Evolutionary conservation across 2,797 vertebrate species (phyloP).

Genomic region (Euthynnus affinis): DNA sequence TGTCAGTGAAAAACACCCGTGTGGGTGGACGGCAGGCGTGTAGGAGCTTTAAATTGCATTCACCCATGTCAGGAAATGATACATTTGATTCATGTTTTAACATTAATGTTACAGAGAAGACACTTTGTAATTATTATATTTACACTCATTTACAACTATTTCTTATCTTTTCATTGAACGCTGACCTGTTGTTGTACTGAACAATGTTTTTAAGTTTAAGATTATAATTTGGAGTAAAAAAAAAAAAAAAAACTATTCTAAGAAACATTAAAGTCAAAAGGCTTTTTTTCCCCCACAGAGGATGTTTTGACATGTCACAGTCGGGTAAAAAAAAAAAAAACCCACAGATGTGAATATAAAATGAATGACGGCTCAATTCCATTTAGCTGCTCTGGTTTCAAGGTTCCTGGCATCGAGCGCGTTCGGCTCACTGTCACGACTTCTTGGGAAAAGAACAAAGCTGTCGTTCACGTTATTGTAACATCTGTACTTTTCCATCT

Average conservation of each 20-base stretch:
- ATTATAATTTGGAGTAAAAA: constrained; percentile 15
- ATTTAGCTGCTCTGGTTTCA: constrained; percentile 31
- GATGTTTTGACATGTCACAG: constrained; percentile 13
- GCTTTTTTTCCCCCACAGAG: neutral
- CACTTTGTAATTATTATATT: constrained; percentile 8
- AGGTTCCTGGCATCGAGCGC: neutral
- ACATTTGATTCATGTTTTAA: neutral
- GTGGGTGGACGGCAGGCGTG: neutral
- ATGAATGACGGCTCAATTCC: neutral
- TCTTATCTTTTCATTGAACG: neutral
- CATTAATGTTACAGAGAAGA: constrained; percentile 8
- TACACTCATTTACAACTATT: constrained; percentile 17
- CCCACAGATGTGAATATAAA: constrained; percentile 2
- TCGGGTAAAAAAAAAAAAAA: too few species aligned
- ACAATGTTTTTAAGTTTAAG: constrained; percentile 23
- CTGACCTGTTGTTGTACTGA: neutral
- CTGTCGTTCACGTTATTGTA: neutral
- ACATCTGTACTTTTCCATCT: neutral
- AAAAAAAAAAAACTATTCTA: constrained; percentile 12
- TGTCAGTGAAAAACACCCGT: neutral
- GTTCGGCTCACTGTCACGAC: neutral
- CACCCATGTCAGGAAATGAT: neutral
- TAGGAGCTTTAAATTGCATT: neutral
- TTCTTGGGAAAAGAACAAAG: neutral
- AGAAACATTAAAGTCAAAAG: neutral